Conservation (phyloP, 2,888 invertebrate genomes). For the Deilephila elpenor region DNA sequence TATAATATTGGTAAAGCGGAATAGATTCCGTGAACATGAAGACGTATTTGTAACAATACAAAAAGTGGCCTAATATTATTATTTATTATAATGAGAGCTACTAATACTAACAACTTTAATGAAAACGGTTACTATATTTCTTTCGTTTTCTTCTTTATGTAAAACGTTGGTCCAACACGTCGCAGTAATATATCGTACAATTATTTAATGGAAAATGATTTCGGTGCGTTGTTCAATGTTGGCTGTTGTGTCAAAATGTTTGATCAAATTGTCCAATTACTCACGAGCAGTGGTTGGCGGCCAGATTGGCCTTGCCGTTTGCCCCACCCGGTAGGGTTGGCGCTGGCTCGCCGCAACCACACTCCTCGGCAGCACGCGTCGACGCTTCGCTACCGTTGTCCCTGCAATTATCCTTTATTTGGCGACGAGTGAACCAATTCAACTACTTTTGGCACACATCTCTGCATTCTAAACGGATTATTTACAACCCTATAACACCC, state of each 20-base stretch:
- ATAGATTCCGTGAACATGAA: too few species aligned
- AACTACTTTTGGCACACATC: slow-evolving; percentile 28
- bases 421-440: slow-evolving; percentile 42
- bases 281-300: slow-evolving; percentile 80
- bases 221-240: background rate
- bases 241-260: slow-evolving; percentile 33
- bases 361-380: slow-evolving; percentile 76
- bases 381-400: slow-evolving; percentile 83
- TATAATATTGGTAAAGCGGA: too few species aligned
- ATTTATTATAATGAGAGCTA: too few species aligned
- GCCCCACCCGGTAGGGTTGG: slow-evolving; percentile 45
- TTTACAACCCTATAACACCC: background rate
- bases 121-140: too few species aligned
- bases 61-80: too few species aligned
- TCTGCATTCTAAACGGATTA: background rate
- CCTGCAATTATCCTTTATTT: slow-evolving; percentile 66
- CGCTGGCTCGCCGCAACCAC: slow-evolving; percentile 60
- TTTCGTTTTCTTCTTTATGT: too few species aligned
- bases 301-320: slow-evolving; percentile 72
- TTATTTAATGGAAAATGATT: background rate
- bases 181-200: too few species aligned
- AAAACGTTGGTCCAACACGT: too few species aligned
- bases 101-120: too few species aligned
- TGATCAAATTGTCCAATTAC: slow-evolving; percentile 55
- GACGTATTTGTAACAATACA: too few species aligned